Evolutionary conservation across 2,797 vertebrate species (phyloP).

Genomic region (Hoplostethus mediterraneus): DNA sequence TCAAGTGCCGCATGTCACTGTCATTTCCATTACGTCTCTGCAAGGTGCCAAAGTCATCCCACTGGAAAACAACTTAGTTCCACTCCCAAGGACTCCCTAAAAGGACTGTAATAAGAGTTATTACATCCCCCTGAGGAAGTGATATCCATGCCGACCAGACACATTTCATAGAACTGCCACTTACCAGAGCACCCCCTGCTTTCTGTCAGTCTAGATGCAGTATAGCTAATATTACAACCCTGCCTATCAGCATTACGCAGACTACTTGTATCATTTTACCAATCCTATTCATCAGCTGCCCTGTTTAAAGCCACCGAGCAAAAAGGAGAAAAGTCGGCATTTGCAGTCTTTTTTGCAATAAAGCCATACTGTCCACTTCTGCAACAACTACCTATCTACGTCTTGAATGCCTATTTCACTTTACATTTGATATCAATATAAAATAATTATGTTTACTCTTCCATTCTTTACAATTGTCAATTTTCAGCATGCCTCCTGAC

Average conservation of each 20-base stretch:
- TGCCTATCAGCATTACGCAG: conserved; percentile 15
- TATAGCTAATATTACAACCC: background rate
- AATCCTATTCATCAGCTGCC: background rate
- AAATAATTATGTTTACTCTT: conserved; percentile 12
- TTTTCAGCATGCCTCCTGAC: conserved; percentile 9
- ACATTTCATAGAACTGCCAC: conserved; percentile 49
- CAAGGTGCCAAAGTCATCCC: conserved; percentile 48
- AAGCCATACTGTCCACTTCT: background rate
- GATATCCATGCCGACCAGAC: conserved; percentile 45
- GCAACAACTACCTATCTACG: background rate
- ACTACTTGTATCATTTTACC: conserved; percentile 3
- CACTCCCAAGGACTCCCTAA: conserved; percentile 52
- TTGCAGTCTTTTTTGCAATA: background rate
- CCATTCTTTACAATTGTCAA: conserved; percentile 2
- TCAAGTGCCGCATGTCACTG: conserved; percentile 25
- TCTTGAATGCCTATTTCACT: background rate
- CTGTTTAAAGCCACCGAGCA: conserved; percentile 3
- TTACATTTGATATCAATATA: conserved; percentile 13
- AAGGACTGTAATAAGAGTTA: conserved; percentile 65
- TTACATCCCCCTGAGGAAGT: conserved; percentile 56
- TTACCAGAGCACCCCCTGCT: conserved; percentile 54
- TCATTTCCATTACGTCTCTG: conserved; percentile 48
- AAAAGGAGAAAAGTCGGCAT: background rate
- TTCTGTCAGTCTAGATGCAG: conserved; percentile 36
- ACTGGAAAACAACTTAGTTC: conserved; percentile 63